These are phyloP conservation scores for Cosmia trapezina DNA, from an alignment of 2,888 invertebrate genomes.

Conservation along the genomic window DNA sequence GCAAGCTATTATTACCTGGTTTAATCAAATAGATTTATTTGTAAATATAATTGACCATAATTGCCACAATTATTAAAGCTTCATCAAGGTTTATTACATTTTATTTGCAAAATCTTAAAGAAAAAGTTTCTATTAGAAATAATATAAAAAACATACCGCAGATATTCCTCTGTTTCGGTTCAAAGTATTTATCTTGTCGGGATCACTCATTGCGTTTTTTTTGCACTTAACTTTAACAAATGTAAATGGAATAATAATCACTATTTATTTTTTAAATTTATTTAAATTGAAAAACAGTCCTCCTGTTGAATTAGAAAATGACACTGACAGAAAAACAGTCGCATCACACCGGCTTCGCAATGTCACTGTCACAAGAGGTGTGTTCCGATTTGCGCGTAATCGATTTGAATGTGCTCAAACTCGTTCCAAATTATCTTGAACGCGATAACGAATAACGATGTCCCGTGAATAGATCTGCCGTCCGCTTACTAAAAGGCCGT, in stretches of 20 bases:
- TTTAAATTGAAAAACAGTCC: accelerated
- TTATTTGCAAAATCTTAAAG: neutral
- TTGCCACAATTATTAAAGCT: neutral
- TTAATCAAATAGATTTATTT: too few relatives aligned
- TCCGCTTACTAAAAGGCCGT: too few relatives aligned
- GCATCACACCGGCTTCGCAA: neutral
- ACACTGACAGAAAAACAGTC: conserved; percentile 41
- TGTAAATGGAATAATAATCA: neutral
- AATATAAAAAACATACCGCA: conserved; percentile 37
- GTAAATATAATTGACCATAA: too few relatives aligned
- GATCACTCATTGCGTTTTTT: conserved; percentile 40
- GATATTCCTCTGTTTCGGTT: conserved; percentile 23
- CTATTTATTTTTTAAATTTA: neutral
- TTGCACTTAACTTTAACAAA: conserved; percentile 15
- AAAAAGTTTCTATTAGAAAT: neutral
- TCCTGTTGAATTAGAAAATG: neutral
- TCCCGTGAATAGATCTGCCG: too few relatives aligned
- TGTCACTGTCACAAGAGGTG: conserved; percentile 8
- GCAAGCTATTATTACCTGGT: neutral
- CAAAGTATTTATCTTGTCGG: conserved; percentile 25
- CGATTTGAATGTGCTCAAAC: too few relatives aligned
- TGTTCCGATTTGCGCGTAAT: too few relatives aligned
- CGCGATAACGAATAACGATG: too few relatives aligned
- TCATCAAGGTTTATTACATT: neutral
- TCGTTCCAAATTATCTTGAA: too few relatives aligned